A percentile compares a stretch with the other conserved stretches of the same genome.
Conservation (phyloP, 2,113 vertebrate genomes). For the Phaetusa simplex region DNA sequence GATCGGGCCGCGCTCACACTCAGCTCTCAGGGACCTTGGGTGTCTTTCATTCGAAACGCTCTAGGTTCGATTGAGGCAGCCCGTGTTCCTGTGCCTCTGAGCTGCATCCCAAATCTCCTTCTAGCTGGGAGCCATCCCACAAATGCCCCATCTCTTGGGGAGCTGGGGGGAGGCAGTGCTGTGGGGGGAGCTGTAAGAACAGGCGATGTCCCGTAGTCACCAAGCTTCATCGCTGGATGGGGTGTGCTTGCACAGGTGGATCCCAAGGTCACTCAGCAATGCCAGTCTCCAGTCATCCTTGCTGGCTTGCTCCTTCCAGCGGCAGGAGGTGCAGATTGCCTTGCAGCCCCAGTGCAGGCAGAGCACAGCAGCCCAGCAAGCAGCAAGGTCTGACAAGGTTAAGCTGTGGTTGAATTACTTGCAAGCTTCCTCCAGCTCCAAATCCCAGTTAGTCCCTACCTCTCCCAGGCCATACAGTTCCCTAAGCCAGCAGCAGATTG, state of each 20-base stretch:
- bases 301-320: not conserved
- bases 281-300: not conserved
- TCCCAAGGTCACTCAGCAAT: not conserved
- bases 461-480: not conserved
- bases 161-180: not conserved
- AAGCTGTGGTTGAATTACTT: not conserved
- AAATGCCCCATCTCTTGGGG: not conserved
- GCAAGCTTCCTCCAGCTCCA: not conserved
- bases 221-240: not conserved
- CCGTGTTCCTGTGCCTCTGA: not conserved
- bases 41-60: not conserved
- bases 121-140: not conserved
- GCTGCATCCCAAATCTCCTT: not conserved
- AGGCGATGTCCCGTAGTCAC: accelerated
- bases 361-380: not conserved
- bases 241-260: not conserved
- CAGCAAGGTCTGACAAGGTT: conserved; percentile 26
- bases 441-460: not conserved
- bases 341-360: not conserved
- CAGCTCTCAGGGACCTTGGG: not conserved
- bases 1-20: accelerated
- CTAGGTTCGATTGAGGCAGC: not conserved
- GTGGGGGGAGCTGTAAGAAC: accelerated
- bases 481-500: not conserved
- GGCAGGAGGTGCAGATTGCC: not conserved